phyloP scores from a whole-genome alignment of 2,888 invertebrate genomes.

The Auanema sp. region DNA sequence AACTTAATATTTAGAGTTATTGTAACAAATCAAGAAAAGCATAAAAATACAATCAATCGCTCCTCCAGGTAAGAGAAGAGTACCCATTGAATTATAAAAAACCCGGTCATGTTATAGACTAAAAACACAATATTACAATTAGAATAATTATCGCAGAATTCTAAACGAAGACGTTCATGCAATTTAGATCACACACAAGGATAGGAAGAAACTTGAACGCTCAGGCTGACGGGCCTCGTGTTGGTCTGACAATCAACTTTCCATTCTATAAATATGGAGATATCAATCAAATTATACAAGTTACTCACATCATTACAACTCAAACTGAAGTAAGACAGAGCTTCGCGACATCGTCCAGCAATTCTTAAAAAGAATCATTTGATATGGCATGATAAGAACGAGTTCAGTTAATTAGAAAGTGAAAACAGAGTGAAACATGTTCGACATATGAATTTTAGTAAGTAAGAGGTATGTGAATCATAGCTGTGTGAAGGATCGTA shows the following conservation, averaged over 20 bases:
- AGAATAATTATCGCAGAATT: too few species aligned
- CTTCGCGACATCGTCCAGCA: constrained; percentile 55
- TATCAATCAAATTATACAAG: constrained; percentile 4
- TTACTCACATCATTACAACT: constrained; percentile 56
- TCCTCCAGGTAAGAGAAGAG: too few species aligned
- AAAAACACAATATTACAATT: too few species aligned
- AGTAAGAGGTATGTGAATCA: neutral
- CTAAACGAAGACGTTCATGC: neutral
- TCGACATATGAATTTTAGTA: neutral
- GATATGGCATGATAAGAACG: neutral
- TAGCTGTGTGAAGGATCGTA: neutral
- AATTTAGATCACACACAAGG: neutral
- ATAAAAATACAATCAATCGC: too few species aligned
- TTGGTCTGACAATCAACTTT: constrained; percentile 45
- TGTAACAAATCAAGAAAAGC: too few species aligned
- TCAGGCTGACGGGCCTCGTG: constrained; percentile 25
- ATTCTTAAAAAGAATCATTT: constrained; percentile 45
- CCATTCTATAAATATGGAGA: constrained; percentile 32
- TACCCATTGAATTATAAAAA: too few species aligned
- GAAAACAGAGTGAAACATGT: constrained; percentile 2
- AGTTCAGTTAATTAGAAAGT: neutral
- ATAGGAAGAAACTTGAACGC: constrained; percentile 1
- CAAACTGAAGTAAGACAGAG: constrained; percentile 56
- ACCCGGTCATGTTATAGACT: too few species aligned
- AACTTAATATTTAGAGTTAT: too few species aligned